Percentiles rank a stretch among this genome's conserved stretches.
These are phyloP conservation scores for Cryptoblepharus egeriae DNA, from an alignment of 2,797 vertebrate species.

Conservation along the genomic window DNA sequence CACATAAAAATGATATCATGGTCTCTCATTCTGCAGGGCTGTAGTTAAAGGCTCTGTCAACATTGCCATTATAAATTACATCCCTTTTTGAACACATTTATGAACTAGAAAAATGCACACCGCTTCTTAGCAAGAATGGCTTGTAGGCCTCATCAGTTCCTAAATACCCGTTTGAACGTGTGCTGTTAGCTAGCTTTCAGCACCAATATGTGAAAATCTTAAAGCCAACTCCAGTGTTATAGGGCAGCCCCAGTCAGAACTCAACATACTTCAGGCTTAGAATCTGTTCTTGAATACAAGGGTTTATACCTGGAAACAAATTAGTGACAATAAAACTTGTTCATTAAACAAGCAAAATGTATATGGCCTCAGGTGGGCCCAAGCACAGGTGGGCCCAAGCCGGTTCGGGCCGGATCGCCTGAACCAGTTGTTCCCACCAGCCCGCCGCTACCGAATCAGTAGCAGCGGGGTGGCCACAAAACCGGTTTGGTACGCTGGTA, in stretches of 20 bases:
- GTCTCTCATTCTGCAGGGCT: slow-evolving; percentile 45
- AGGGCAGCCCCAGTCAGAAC: slow-evolving; percentile 13
- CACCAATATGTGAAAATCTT: slow-evolving; percentile 31
- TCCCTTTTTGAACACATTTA: slow-evolving; percentile 66
- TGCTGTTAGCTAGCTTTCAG: slow-evolving; percentile 57
- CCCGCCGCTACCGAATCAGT: no score
- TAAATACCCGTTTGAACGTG: slow-evolving; percentile 69
- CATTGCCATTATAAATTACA: slow-evolving; percentile 67
- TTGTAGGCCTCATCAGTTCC: slow-evolving; percentile 68
- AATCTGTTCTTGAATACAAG: slow-evolving; percentile 4
- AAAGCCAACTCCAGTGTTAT: slow-evolving; percentile 27
- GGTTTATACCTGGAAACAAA: not conserved
- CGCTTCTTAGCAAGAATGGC: slow-evolving; percentile 64
- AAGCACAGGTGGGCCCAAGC: no score
- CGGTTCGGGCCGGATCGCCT: no score
- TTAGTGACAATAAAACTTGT: not conserved
- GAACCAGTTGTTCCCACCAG: no score
- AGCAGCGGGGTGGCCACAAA: no score
- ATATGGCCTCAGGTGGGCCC: no score
- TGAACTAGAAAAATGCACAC: slow-evolving; percentile 62
- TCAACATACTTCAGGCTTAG: not conserved
- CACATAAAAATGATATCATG: slow-evolving; percentile 59
- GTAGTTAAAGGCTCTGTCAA: slow-evolving; percentile 65
- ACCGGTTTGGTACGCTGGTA: no score
- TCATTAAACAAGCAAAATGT: slow-evolving; percentile 4